These are phyloP conservation scores for Proales similis DNA, from an alignment of 1,140 invertebrate genomes.

Conservation along the genomic window DNA sequence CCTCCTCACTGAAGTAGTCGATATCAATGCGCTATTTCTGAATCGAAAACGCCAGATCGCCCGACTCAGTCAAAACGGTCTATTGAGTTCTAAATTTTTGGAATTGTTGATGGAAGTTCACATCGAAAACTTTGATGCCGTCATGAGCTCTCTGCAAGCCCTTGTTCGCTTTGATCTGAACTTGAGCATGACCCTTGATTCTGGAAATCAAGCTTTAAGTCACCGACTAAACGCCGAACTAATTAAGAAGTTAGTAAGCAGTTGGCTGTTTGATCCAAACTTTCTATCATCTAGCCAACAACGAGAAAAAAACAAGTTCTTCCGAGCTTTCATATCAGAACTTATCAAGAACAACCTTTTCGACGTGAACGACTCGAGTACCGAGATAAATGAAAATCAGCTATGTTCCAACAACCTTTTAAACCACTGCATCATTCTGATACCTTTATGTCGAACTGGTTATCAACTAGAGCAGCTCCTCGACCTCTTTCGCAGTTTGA, in stretches of 20 bases:
- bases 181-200: no score
- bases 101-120: no score
- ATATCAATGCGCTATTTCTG: no score
- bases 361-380: constrained; percentile 24
- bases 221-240: neutral
- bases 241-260: neutral
- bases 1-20: no score
- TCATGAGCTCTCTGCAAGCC: no score
- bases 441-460: constrained; percentile 16
- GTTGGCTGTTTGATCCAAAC: constrained; percentile 35
- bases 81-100: no score
- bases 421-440: constrained; percentile 17
- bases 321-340: neutral
- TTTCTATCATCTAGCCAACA: constrained; percentile 25
- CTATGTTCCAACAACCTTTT: constrained; percentile 28
- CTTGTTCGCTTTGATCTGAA: no score
- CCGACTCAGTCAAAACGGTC: no score
- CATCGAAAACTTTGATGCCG: no score
- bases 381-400: neutral
- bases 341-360: constrained; percentile 15
- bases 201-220: no score
- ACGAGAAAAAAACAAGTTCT: constrained; percentile 36
- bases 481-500: constrained; percentile 17
- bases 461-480: constrained; percentile 24
- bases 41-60: no score